Evolutionary conservation across 2,888 invertebrate species (phyloP).

Genomic region (Podotricha telesiphe): DNA sequence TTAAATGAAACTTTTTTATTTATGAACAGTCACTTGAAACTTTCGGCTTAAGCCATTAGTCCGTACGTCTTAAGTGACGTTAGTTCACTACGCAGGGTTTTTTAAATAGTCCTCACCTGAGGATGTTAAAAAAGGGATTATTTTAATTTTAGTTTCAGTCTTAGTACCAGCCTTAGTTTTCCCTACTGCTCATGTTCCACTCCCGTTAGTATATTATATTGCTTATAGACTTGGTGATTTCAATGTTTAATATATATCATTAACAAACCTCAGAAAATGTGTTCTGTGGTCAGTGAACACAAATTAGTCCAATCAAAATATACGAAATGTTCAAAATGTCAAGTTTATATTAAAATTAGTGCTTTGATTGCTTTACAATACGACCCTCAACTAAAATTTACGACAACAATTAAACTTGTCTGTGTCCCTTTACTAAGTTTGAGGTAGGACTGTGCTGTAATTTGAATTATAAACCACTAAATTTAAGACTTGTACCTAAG

Average conservation of each 20-base stretch:
- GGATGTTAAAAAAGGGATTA: too few species aligned
- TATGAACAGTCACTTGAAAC: too few species aligned
- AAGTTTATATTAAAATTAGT: conserved; percentile 2
- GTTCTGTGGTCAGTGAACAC: not conserved
- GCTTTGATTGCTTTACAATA: conserved; percentile 11
- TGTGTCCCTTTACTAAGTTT: conserved; percentile 16
- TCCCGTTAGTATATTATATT: too few species aligned
- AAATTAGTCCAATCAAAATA: not conserved
- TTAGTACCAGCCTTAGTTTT: too few species aligned
- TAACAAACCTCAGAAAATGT: not conserved
- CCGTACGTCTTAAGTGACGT: too few species aligned
- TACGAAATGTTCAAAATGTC: conserved; percentile 1
- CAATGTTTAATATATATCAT: not conserved
- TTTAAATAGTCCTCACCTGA: too few species aligned
- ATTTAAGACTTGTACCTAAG: not conserved
- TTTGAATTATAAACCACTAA: conserved; percentile 3
- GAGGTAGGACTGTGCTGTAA: conserved; percentile 4
- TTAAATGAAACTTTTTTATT: too few species aligned
- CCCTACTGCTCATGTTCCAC: too few species aligned
- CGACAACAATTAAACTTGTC: conserved; percentile 7
- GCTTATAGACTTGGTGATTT: not conserved
- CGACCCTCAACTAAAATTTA: conserved; percentile 5
- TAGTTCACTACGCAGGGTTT: too few species aligned
- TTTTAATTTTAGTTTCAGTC: too few species aligned
- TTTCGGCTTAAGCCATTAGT: too few species aligned